Evolutionary conservation across 2,888 invertebrate species (phyloP).

Genomic region (Parelbella ahira): DNA sequence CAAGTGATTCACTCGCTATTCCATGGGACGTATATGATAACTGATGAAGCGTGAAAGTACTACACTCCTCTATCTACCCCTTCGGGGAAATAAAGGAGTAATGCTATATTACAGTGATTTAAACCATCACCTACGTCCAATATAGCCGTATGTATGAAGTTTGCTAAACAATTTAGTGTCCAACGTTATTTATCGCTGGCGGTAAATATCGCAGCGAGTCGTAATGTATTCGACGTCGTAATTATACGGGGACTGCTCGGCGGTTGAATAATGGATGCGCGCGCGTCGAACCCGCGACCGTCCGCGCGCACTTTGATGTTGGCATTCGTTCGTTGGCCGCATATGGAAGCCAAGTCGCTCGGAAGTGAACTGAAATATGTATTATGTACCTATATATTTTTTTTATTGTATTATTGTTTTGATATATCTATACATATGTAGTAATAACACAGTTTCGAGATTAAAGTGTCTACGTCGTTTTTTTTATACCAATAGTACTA

Average conservation of each 20-base stretch:
- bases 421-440: too few species aligned
- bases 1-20: too few species aligned
- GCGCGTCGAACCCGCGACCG: constrained; percentile 25
- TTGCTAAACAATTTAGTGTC: constrained; percentile 9
- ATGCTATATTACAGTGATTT: not conserved
- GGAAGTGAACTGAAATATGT: too few species aligned
- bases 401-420: too few species aligned
- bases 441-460: too few species aligned
- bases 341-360: constrained; percentile 14
- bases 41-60: too few species aligned
- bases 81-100: too few species aligned
- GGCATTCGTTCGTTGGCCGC: constrained; percentile 10
- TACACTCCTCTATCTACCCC: too few species aligned
- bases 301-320: constrained; percentile 14
- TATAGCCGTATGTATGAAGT: not conserved
- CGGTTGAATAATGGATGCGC: constrained; percentile 57
- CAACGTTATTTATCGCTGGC: constrained; percentile 45
- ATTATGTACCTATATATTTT: too few species aligned
- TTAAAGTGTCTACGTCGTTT: too few species aligned
- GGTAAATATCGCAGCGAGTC: constrained; percentile 46
- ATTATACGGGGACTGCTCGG: constrained; percentile 54
- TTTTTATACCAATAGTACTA: too few species aligned
- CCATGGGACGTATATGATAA: too few species aligned
- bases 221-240: constrained; percentile 58
- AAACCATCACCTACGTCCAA: not conserved